These are phyloP conservation scores for Edolisoma coerulescens DNA, from an alignment of 2,113 vertebrate species.

Conservation along the genomic window DNA sequence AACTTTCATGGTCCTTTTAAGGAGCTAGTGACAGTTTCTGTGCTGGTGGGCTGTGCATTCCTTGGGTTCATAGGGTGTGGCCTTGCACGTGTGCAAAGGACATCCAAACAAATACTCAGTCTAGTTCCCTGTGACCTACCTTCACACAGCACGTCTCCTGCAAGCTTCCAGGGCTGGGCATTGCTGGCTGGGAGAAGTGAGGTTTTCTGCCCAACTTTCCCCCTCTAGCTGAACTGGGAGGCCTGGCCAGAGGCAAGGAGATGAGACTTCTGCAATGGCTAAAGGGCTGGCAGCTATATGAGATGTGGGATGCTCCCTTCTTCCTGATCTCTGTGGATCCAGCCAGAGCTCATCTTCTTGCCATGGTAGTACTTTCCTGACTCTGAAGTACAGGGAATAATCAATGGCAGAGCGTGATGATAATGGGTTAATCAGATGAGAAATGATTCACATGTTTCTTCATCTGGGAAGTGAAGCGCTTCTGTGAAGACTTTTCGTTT, in stretches of 20 bases:
- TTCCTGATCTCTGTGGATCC: background rate
- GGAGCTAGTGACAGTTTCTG: background rate
- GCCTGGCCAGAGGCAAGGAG: background rate
- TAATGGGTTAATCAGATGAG: background rate
- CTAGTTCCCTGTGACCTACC: background rate
- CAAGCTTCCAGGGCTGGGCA: background rate
- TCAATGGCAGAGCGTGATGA: background rate
- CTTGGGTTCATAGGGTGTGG: fast-evolving
- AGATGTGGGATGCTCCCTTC: background rate
- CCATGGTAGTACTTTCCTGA: background rate
- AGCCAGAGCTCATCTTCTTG: background rate
- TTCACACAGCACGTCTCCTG: background rate
- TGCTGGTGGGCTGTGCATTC: background rate
- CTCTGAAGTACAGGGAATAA: background rate
- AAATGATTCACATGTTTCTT: background rate
- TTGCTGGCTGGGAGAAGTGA: background rate
- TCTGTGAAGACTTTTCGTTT: background rate
- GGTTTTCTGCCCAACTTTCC: background rate
- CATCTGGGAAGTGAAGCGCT: background rate
- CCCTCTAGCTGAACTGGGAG: background rate
- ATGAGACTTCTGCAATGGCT: background rate
- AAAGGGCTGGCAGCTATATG: background rate
- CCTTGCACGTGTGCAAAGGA: background rate
- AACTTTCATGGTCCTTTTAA: background rate
- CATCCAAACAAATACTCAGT: background rate